phyloP scores from a whole-genome alignment of 2,113 vertebrate genomes.

The Motacilla alba region DNA sequence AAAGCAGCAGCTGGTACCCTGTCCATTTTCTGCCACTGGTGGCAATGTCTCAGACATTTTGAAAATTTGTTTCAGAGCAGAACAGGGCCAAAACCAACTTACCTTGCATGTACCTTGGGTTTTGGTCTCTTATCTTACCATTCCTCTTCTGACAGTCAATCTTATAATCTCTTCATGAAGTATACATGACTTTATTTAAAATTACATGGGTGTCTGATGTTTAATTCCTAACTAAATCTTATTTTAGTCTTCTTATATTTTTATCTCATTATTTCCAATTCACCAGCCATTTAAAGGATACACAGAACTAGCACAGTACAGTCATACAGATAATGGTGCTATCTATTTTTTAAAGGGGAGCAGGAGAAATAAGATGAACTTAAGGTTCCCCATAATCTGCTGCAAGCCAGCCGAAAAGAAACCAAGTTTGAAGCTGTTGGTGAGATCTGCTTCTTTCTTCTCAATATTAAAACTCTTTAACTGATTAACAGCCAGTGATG shows the following conservation, averaged over 20 bases:
- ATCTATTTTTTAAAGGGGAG: background rate
- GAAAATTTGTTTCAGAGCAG: background rate
- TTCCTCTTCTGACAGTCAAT: background rate
- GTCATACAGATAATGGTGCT: background rate
- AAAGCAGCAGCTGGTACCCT: background rate
- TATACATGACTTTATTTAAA: slow-evolving; percentile 17
- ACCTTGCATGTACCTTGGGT: background rate
- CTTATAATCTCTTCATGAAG: background rate
- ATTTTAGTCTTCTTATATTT: slow-evolving; percentile 25
- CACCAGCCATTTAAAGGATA: background rate
- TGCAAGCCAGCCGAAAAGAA: background rate
- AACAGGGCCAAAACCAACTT: background rate
- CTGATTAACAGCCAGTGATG: slow-evolving; percentile 17
- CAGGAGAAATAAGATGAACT: background rate
- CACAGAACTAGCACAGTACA: background rate
- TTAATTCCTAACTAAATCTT: slow-evolving; percentile 44
- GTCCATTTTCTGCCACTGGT: background rate
- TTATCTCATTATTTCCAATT: slow-evolving; percentile 23
- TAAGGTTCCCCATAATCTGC: background rate
- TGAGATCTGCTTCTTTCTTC: slow-evolving; percentile 23
- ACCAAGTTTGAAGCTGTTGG: background rate
- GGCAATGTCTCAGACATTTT: background rate
- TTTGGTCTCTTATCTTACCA: background rate
- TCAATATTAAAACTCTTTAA: slow-evolving; percentile 23
- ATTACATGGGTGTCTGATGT: background rate